phyloP scores from a whole-genome alignment of 2,113 vertebrate genomes.

The Alethe diademata region DNA sequence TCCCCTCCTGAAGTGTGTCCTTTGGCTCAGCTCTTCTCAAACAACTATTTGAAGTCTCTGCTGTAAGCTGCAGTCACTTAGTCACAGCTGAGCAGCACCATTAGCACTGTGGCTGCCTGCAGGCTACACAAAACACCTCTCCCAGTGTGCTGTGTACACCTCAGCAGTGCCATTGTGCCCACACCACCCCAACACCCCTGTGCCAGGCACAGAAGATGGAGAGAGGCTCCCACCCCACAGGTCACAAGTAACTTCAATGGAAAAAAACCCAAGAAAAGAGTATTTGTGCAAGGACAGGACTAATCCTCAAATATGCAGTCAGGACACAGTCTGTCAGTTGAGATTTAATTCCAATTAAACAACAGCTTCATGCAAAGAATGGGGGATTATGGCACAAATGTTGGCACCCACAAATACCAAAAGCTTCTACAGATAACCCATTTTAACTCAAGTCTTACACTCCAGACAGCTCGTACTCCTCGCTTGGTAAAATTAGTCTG shows the following conservation, averaged over 20 bases:
- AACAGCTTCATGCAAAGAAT: not conserved
- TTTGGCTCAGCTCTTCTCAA: not conserved
- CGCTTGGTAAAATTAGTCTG: not conserved
- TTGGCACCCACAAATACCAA: not conserved
- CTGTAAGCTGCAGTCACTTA: slow-evolving; percentile 16
- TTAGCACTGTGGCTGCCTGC: not conserved
- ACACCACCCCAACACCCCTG: not conserved
- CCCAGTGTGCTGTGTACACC: not conserved
- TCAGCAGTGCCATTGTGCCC: not conserved
- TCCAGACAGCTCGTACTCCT: not conserved
- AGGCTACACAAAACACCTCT: not conserved
- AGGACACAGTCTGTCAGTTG: not conserved
- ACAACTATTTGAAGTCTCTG: not conserved
- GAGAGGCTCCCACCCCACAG: not conserved
- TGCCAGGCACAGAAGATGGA: not conserved
- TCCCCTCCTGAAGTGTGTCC: not conserved
- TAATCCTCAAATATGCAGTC: not conserved
- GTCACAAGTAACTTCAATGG: not conserved
- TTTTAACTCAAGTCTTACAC: not conserved
- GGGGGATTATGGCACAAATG: not conserved
- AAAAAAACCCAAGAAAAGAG: not conserved
- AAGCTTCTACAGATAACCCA: not conserved
- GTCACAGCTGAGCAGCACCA: slow-evolving; percentile 22
- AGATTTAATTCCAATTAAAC: not conserved
- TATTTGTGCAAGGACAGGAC: not conserved